These are phyloP conservation scores for Sturmia bella DNA, from an alignment of 2,888 invertebrate genomes.

Conservation along the genomic window DNA sequence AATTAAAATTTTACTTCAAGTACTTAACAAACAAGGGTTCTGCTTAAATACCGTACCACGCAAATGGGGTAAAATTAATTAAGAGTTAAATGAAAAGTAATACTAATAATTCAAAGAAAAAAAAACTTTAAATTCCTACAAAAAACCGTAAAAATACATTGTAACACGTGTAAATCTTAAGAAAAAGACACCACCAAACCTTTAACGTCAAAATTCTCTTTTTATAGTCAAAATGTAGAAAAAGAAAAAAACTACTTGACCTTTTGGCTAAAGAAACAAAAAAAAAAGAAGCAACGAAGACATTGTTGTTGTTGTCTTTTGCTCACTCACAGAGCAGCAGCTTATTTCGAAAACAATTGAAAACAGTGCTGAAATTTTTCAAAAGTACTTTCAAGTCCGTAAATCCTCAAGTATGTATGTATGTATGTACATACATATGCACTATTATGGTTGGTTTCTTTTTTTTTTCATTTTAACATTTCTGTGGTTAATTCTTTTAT, in stretches of 20 bases:
- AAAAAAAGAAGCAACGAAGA: conserved; percentile 22
- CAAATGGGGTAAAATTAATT: not conserved
- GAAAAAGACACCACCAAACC: not conserved
- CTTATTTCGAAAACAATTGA: conserved; percentile 35
- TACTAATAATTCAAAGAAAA: not conserved
- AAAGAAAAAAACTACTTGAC: conserved; percentile 27
- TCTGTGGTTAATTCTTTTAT: conserved; percentile 15
- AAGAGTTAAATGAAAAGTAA: conserved; percentile 2
- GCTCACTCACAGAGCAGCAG: conserved; percentile 5
- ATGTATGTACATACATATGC: too few species aligned
- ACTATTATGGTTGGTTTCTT: not conserved
- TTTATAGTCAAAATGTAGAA: conserved; percentile 14
- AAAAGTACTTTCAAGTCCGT: conserved; percentile 4
- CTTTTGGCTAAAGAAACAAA: conserved; percentile 41
- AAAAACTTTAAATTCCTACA: too few species aligned
- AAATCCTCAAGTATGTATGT: conserved; percentile 38
- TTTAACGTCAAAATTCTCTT: conserved; percentile 22
- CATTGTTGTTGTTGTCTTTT: conserved; percentile 25
- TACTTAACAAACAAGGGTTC: conserved; percentile 5
- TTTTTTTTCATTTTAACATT: not conserved
- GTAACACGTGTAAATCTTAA: not conserved
- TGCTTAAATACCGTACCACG: not conserved
- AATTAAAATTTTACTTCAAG: not conserved
- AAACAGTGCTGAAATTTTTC: conserved; percentile 7
- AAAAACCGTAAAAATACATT: not conserved